Conservation (phyloP, 2,888 invertebrate genomes). For the Ryuthela nishihirai region DNA sequence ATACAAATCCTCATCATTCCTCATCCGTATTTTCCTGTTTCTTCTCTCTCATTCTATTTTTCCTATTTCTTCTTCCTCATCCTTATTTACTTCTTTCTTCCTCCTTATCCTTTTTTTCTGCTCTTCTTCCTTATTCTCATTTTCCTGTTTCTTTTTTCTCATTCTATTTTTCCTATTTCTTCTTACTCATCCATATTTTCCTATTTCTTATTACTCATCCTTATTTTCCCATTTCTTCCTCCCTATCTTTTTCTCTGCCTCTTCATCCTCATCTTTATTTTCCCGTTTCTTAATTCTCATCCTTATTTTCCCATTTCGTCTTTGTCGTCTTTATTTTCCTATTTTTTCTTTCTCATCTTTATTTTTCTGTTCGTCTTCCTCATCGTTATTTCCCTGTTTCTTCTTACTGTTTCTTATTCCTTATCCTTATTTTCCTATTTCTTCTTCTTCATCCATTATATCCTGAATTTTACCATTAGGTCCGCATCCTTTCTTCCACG, state of each 20-base stretch:
- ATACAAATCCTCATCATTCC: too few species aligned
- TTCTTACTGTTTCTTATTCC: neutral
- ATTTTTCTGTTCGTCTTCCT: too few species aligned
- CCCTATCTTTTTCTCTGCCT: neutral
- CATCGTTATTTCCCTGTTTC: neutral
- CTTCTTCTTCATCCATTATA: neutral
- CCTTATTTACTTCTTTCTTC: neutral
- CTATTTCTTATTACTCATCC: neutral
- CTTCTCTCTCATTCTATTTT: neutral
- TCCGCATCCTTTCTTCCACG: neutral
- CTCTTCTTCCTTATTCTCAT: too few species aligned
- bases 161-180: too few species aligned
- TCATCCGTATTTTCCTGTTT: neutral
- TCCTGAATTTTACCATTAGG: neutral
- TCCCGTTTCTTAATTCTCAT: neutral
- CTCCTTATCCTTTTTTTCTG: neutral
- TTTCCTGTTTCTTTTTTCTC: neutral
- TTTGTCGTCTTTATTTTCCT: neutral
- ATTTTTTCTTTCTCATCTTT: neutral
- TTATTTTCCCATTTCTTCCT: neutral
- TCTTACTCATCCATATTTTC: neutral
- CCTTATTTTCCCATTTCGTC: neutral
- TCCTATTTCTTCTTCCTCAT: neutral
- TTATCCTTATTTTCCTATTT: neutral
- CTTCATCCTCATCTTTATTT: too few species aligned